Evolutionary conservation across 2,113 vertebrate species (phyloP).

Genomic region (Anser brachyrhynchus): DNA sequence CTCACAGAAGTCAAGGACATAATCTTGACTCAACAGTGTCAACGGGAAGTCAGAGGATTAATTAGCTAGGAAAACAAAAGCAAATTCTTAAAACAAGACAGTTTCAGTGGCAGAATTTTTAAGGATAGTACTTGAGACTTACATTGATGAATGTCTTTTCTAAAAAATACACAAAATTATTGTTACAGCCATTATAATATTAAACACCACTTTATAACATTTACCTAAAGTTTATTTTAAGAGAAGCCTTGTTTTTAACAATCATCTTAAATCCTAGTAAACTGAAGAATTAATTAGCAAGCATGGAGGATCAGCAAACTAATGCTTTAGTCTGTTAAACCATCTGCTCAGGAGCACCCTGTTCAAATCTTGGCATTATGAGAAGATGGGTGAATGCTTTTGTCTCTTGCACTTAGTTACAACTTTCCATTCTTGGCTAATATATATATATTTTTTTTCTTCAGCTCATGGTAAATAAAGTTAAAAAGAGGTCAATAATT

Average conservation of each 20-base stretch:
- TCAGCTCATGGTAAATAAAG: conserved; percentile 41
- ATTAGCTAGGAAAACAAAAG: conserved; percentile 48
- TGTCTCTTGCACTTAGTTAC: conserved; percentile 53
- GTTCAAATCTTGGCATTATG: conserved; percentile 73
- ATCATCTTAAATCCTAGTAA: conserved; percentile 79
- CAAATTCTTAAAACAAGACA: conserved; percentile 25
- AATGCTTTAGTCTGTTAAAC: conserved; percentile 83
- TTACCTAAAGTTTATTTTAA: conserved; percentile 77
- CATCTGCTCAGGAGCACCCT: conserved; percentile 79
- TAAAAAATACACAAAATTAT: conserved; percentile 3
- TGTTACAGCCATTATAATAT: conserved; percentile 35
- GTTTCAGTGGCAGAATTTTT: conserved; percentile 12
- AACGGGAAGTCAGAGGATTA: conserved; percentile 47
- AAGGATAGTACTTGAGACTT: not conserved
- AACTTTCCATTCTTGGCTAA: conserved; percentile 57
- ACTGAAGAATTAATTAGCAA: conserved; percentile 84
- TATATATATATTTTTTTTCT: not conserved
- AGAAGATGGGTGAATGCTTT: conserved; percentile 63
- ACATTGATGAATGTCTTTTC: not conserved
- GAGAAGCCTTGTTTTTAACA: conserved; percentile 78
- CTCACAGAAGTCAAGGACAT: conserved; percentile 24
- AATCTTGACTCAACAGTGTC: conserved; percentile 26
- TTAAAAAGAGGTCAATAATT: conserved; percentile 42
- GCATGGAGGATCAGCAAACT: conserved; percentile 78
- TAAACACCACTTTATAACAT: conserved; percentile 64